These are phyloP conservation scores for Lagorchestes hirsutus DNA, from an alignment of 2,797 vertebrate genomes.

Conservation along the genomic window DNA sequence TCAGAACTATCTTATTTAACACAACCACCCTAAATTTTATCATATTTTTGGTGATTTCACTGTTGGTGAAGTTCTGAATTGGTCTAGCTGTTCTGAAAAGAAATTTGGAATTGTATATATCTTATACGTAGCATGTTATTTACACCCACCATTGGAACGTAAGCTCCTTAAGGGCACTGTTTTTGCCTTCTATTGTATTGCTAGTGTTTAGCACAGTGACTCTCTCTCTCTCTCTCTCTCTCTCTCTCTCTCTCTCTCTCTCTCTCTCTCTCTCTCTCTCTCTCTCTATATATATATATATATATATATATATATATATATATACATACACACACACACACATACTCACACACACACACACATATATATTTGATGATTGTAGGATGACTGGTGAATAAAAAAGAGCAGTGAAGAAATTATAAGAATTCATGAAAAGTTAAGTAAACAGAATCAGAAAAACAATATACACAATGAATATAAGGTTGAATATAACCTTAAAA, in stretches of 20 bases:
- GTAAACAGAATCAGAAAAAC: background rate
- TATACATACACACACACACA: too few relatives aligned
- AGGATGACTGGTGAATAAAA: background rate
- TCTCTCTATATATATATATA: too few relatives aligned
- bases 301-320: too few relatives aligned
- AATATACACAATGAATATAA: background rate
- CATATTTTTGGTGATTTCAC: background rate
- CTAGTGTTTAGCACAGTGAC: background rate
- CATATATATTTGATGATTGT: background rate
- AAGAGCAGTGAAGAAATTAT: background rate
- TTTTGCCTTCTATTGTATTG: background rate
- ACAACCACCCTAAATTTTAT: background rate
- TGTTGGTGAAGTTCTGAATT: background rate
- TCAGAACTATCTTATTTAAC: background rate
- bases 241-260: too few relatives aligned
- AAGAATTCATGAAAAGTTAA: background rate
- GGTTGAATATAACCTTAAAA: background rate
- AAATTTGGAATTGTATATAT: background rate
- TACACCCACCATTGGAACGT: background rate
- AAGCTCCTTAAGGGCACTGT: background rate
- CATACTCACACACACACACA: too few relatives aligned
- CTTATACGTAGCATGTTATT: background rate
- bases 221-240: too few relatives aligned
- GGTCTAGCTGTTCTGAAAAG: background rate
- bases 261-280: too few relatives aligned